These are phyloP conservation scores for Coelinius sp. DNA, from an alignment of 2,888 invertebrate species.

Conservation along the genomic window DNA sequence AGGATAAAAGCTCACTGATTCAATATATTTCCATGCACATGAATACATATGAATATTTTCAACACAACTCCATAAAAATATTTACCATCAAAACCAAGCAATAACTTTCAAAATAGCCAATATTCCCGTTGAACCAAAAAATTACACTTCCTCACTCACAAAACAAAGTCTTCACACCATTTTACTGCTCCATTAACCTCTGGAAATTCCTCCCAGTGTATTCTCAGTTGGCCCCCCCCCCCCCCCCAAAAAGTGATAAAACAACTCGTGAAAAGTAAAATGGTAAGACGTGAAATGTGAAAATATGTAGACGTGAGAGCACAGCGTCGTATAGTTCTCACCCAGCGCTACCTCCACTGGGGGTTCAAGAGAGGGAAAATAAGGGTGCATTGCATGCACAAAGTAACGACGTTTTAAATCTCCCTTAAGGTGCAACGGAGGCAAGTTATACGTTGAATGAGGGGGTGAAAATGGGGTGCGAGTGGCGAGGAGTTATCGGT, in stretches of 20 bases:
- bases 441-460: slow-evolving; percentile 18
- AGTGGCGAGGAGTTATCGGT: slow-evolving; percentile 36
- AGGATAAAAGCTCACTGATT: no score
- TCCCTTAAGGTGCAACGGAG: slow-evolving; percentile 25
- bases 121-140: slow-evolving; percentile 5
- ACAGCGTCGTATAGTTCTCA: slow-evolving; percentile 11
- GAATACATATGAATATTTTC: not conserved
- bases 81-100: not conserved
- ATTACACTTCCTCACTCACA: slow-evolving; percentile 1
- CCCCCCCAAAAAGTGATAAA: slow-evolving; percentile 16
- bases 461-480: not conserved
- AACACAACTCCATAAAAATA: not conserved
- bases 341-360: slow-evolving; percentile 5
- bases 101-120: slow-evolving; percentile 9
- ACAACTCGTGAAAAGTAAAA: slow-evolving; percentile 7
- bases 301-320: slow-evolving; percentile 11
- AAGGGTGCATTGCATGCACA: slow-evolving; percentile 23
- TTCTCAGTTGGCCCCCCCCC: not conserved
- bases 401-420: slow-evolving; percentile 40
- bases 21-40: no score
- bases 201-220: not conserved
- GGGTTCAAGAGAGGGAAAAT: slow-evolving; percentile 16
- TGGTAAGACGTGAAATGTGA: slow-evolving; percentile 13
- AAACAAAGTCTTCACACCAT: not conserved
- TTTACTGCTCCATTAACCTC: not conserved